Conservation (phyloP, 2,888 invertebrate genomes). For the Spodoptera littoralis region DNA sequence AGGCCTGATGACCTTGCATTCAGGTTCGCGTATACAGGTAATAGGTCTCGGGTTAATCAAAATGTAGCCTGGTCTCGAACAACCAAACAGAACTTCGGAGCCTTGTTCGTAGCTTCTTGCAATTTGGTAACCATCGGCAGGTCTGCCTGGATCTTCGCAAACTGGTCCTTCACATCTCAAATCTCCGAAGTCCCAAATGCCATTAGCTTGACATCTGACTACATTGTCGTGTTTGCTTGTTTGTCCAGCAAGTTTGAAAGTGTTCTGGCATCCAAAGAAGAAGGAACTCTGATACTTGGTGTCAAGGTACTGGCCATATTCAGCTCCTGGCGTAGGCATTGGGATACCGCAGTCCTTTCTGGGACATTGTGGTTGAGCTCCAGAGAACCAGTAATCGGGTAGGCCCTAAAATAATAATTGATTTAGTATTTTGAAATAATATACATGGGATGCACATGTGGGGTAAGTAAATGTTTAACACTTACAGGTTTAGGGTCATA, state of each 20-base stretch:
- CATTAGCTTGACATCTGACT: slow-evolving; percentile 96
- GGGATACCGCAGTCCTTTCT: slow-evolving; percentile 97
- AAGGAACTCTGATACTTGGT: slow-evolving; percentile 97
- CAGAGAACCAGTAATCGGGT: slow-evolving; percentile 97
- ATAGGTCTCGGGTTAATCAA: slow-evolving; percentile 97
- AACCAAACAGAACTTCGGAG: slow-evolving; percentile 96
- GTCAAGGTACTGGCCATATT: slow-evolving; percentile 96
- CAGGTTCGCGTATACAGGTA: slow-evolving; percentile 96
- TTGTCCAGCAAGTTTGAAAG: slow-evolving; percentile 97
- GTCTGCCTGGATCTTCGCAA: slow-evolving; percentile 98
- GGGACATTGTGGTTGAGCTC: slow-evolving; percentile 95
- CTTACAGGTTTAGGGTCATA: slow-evolving; percentile 96
- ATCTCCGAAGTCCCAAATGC: slow-evolving; percentile 99
- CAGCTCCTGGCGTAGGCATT: slow-evolving; percentile 97
- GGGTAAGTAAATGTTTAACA: background rate
- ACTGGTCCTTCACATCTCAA: slow-evolving; percentile 98
- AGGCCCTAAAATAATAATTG: slow-evolving; percentile 88
- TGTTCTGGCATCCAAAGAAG: slow-evolving; percentile 98
- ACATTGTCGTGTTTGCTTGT: slow-evolving; percentile 97
- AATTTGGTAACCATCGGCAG: slow-evolving; percentile 96
- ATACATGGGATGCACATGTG: too few species aligned
- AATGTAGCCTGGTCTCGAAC: slow-evolving; percentile 97
- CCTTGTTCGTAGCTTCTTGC: slow-evolving; percentile 96
- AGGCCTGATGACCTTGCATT: slow-evolving; percentile 97
- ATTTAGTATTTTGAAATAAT: background rate